Evolutionary conservation across 2,113 vertebrate genomes (phyloP).

Genomic region (Heliornis fulica): DNA sequence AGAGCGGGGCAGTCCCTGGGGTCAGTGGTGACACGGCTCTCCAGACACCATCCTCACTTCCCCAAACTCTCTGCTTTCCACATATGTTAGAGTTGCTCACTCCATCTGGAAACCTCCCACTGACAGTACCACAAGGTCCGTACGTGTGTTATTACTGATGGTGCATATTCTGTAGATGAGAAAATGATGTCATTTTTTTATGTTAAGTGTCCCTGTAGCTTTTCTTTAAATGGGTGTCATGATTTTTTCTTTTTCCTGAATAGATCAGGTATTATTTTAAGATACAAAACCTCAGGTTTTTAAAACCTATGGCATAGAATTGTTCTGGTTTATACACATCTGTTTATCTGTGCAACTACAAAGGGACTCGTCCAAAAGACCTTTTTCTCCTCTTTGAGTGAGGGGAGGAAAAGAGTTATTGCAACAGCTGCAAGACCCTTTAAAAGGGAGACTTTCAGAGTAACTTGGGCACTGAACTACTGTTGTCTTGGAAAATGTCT

Average conservation of each 20-base stretch:
- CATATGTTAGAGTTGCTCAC: background rate
- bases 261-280: background rate
- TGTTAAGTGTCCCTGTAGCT: background rate
- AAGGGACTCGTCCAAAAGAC: background rate
- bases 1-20: background rate
- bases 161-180: background rate
- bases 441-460: background rate
- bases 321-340: background rate
- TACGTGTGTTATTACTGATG: background rate
- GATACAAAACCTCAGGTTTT: background rate
- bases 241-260: background rate
- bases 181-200: background rate
- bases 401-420: background rate
- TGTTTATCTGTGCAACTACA: background rate
- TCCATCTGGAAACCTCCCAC: background rate
- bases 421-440: background rate
- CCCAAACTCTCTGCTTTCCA: background rate
- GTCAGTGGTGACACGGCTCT: fast-evolving
- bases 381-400: background rate
- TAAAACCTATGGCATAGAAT: background rate
- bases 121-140: fast-evolving
- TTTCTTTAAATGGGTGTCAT: background rate
- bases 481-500: background rate
- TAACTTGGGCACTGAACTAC: background rate
- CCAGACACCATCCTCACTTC: background rate